phyloP scores from a whole-genome alignment of 2,797 vertebrate genomes.

The Zalophus californianus region DNA sequence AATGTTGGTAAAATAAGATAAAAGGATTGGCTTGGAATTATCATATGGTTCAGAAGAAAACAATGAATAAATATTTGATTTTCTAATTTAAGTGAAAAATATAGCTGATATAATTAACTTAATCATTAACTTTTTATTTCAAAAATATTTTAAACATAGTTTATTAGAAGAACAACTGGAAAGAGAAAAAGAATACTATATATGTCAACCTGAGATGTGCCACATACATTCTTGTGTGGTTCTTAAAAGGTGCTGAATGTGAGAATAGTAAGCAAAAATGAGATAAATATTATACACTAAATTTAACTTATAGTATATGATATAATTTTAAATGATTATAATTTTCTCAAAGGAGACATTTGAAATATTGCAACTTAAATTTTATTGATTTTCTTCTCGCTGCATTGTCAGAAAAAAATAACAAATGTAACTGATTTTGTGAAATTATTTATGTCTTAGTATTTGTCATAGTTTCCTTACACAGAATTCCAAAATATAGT shows the following conservation, averaged over 20 bases:
- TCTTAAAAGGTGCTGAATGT: background rate
- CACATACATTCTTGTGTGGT: background rate
- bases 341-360: constrained; percentile 17
- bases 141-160: constrained; percentile 32
- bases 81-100: constrained; percentile 1
- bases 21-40: background rate
- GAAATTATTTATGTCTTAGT: background rate
- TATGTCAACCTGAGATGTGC: background rate
- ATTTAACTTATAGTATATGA: background rate
- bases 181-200: background rate
- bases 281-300: background rate
- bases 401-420: background rate
- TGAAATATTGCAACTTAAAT: background rate
- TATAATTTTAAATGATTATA: constrained; percentile 2
- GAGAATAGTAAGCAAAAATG: constrained; percentile 12
- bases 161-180: background rate
- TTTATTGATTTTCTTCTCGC: background rate
- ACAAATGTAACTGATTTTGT: background rate
- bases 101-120: background rate
- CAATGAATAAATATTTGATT: background rate
- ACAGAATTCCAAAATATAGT: constrained; percentile 30
- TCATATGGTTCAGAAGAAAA: constrained; percentile 25
- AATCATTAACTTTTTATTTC: background rate
- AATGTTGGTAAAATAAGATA: background rate
- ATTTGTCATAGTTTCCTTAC: constrained; percentile 42